Evolutionary conservation across 2,113 vertebrate genomes (phyloP).

Genomic region (Barnardius zonarius): DNA sequence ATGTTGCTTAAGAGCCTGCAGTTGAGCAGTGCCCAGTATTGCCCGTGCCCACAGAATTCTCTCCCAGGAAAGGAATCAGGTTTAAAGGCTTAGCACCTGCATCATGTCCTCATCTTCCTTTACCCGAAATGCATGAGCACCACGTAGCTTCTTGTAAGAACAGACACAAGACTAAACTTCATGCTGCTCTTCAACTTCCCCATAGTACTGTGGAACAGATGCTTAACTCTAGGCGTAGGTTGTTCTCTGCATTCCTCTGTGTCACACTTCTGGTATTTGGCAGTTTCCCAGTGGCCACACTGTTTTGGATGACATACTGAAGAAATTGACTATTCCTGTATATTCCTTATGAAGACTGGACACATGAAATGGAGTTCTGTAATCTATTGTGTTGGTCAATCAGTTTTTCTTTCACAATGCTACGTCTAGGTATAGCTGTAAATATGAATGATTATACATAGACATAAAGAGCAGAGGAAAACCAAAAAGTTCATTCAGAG

Average conservation of each 20-base stretch:
- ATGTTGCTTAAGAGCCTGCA: background rate
- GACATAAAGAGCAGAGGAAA: background rate
- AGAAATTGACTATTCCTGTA: background rate
- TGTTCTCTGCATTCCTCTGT: accelerated
- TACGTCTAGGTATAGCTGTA: background rate
- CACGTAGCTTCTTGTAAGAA: background rate
- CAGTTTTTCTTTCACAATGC: background rate
- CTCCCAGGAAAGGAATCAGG: background rate
- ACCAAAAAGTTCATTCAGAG: background rate
- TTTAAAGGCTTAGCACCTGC: background rate
- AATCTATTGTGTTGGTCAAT: background rate
- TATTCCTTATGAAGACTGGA: background rate
- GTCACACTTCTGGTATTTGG: background rate
- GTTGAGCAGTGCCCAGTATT: background rate
- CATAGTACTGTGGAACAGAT: accelerated
- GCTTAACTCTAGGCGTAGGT: background rate
- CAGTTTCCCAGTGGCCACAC: background rate
- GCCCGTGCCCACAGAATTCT: background rate
- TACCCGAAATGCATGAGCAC: background rate
- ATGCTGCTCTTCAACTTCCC: background rate
- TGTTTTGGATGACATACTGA: background rate
- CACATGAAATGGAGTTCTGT: background rate
- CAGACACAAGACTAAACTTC: background rate
- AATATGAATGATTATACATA: accelerated
- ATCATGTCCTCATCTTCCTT: background rate